Evolutionary conservation across 2,888 invertebrate genomes (phyloP), one percentile per base, ranked within the genome.

Genomic region (Mythimna pallens): DNA sequence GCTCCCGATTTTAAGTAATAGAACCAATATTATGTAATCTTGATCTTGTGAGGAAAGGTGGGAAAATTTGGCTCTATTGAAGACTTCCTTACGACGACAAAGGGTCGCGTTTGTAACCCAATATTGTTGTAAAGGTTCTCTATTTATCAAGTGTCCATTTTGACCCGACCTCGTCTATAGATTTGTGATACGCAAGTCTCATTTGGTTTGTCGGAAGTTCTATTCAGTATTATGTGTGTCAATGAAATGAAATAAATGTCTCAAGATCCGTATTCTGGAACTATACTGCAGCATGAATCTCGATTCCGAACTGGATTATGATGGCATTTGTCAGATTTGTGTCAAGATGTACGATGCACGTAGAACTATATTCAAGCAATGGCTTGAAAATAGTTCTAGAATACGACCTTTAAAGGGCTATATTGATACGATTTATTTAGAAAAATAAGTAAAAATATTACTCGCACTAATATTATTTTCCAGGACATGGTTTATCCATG

Each of bases 31-130:
- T 85, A 83, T 87, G 87, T 83, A 70, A 70, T 74, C 71, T 83
- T 82, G 83, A 88, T 85, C 82, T 81, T 70, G 71, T 67, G 70
- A 78, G 81, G 84, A 64, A 86, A 88, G 90, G 90, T 91, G 89
- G 80, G 86, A 82, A 89, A 90, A 91, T 91, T 92, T 86, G 88
- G 82, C 81, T 73, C 88, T 85, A 91, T 92, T 90, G 89, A 90
- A 83, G 82, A 89, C 86, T 87, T 87, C 88, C 86, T 85, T 91
- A 89, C 89, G 85, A 78, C 83, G 87, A 91, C 92, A 91, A 92
- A 92, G 88, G 90, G 91, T 88, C 89, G 87, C 89, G 88, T 91
- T 92, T 92, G 92, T 92, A 90, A 89, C 91, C 89, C 90, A 91
- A 92, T 93, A 92, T 92, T 91, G 90, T 90, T 91, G 88, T 90